Evolutionary conservation across 2,797 vertebrate species (phyloP).

Genomic region (Sebastes kiyomatsui): DNA sequence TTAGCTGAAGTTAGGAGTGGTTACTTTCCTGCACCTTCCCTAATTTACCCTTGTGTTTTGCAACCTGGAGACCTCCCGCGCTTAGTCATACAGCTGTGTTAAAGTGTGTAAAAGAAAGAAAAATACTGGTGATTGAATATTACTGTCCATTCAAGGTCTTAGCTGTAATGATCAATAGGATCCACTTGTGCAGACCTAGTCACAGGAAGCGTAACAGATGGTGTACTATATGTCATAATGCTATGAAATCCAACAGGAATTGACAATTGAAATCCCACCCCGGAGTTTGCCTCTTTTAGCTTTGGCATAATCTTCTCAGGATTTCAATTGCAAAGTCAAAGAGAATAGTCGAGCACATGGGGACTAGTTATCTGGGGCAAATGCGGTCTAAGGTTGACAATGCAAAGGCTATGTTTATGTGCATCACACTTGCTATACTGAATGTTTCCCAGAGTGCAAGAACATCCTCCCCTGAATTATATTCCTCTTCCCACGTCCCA

Average conservation of each 20-base stretch:
- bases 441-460: slow-evolving; percentile 80
- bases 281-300: slow-evolving; percentile 81
- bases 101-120: not conserved
- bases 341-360: slow-evolving; percentile 76
- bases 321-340: slow-evolving; percentile 84
- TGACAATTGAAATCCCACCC: slow-evolving; percentile 81
- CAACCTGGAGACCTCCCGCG: slow-evolving; percentile 50
- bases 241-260: slow-evolving; percentile 81
- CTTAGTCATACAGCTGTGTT: slow-evolving; percentile 53
- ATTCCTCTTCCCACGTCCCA: slow-evolving; percentile 82
- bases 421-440: slow-evolving; percentile 78
- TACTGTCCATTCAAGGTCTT: slow-evolving; percentile 49
- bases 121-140: slow-evolving; percentile 44
- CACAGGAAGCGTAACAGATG: slow-evolving; percentile 75
- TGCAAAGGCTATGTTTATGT: slow-evolving; percentile 82
- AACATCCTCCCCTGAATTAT: slow-evolving; percentile 83
- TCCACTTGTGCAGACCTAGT: slow-evolving; percentile 64
- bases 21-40: slow-evolving; percentile 71
- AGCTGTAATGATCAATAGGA: slow-evolving; percentile 55
- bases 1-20: slow-evolving; percentile 78
- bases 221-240: slow-evolving; percentile 80
- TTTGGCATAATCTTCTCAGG: slow-evolving; percentile 80
- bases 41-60: slow-evolving; percentile 46
- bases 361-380: slow-evolving; percentile 84
- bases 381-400: slow-evolving; percentile 82